Conservation (phyloP, 2,888 invertebrate species). For the Ormyrus labotus region DNA sequence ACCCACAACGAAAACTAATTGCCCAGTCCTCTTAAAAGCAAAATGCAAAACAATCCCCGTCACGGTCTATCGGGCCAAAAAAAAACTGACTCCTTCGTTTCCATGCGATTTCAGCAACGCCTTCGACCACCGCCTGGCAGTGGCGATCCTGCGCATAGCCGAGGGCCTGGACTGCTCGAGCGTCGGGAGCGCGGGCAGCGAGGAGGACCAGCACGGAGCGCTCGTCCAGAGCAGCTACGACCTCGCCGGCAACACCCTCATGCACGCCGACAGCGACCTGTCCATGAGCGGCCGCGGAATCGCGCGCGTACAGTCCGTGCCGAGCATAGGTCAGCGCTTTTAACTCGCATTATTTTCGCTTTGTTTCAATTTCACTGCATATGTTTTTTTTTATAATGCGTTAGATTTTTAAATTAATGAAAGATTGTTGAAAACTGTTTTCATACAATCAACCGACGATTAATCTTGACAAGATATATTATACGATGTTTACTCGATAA, state of each 20-base stretch:
- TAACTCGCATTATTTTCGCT: background rate
- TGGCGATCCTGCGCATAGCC: constrained; percentile 90
- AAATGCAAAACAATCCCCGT: too few relatives aligned
- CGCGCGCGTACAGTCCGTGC: constrained; percentile 72
- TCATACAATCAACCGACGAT: too few relatives aligned
- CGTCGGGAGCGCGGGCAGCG: constrained; percentile 75
- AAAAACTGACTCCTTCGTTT: too few relatives aligned
- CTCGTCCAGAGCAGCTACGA: constrained; percentile 73
- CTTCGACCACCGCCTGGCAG: constrained; percentile 93
- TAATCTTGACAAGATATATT: too few relatives aligned
- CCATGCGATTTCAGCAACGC: constrained; percentile 82
- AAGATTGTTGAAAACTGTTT: too few relatives aligned
- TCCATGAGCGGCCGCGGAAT: constrained; percentile 71
- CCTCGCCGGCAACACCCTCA: constrained; percentile 71
- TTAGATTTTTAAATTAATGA: background rate
- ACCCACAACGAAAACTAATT: too few relatives aligned
- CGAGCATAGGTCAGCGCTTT: constrained; percentile 64
- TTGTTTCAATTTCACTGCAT: background rate
- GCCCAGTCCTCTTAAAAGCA: too few relatives aligned
- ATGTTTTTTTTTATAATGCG: background rate
- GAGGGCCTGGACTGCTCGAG: constrained; percentile 90
- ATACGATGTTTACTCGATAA: too few relatives aligned
- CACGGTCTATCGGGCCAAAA: too few relatives aligned
- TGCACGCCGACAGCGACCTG: constrained; percentile 74
- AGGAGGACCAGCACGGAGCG: constrained; percentile 68